A percentile compares a stretch with the other conserved stretches of the same genome.
Conservation (phyloP, 2,888 invertebrate species). For the Aethes cnicana region DNA sequence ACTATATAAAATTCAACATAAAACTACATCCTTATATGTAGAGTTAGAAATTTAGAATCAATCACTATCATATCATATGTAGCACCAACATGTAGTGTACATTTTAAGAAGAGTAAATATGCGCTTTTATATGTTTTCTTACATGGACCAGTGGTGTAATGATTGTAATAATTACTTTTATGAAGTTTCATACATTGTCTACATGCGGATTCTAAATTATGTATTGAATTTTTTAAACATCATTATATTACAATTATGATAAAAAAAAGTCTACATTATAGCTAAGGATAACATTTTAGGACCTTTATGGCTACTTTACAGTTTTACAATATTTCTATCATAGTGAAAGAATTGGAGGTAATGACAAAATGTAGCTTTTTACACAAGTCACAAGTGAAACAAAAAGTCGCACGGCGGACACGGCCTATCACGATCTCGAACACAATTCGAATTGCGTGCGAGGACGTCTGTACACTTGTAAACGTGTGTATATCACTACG, state of each 20-base stretch:
- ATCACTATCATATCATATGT: constrained; percentile 24
- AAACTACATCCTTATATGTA: constrained; percentile 18
- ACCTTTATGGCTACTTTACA: not conserved
- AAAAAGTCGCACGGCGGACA: no score
- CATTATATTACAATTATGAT: constrained; percentile 1
- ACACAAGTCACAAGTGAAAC: no score
- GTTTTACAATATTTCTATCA: no score
- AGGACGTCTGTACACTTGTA: no score
- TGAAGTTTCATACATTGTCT: no score
- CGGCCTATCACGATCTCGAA: no score
- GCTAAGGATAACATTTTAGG: constrained; percentile 16
- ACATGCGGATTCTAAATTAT: no score
- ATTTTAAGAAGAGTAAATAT: constrained; percentile 12
- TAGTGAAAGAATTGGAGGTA: no score
- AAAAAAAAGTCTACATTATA: constrained; percentile 10
- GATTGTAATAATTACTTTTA: no score
- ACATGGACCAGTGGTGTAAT: not conserved
- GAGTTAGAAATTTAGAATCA: constrained; percentile 9
- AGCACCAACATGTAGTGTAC: constrained; percentile 26
- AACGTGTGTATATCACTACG: no score
- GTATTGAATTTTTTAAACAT: not conserved
- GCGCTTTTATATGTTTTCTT: not conserved
- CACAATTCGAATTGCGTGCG: no score
- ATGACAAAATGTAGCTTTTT: no score
- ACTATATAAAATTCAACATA: constrained; percentile 13